phyloP scores from a whole-genome alignment of 2,888 invertebrate genomes.

The Dascillus cervinus region DNA sequence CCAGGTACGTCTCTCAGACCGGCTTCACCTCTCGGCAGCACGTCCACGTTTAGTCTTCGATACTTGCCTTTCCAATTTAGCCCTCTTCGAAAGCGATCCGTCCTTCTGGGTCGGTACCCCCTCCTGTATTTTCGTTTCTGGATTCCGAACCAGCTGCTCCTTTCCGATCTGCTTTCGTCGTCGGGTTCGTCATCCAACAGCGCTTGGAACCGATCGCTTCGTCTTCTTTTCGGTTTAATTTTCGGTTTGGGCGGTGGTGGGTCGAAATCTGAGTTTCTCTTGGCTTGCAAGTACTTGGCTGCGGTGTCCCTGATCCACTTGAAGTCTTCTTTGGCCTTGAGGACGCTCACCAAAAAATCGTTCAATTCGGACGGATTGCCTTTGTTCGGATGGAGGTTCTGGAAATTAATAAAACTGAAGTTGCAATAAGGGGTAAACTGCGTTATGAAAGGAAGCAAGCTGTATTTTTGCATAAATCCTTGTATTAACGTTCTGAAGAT shows the following conservation, averaged over 20 bases:
- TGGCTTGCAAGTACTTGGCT: slow-evolving; percentile 4
- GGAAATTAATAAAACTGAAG: no score
- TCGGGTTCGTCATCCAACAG: slow-evolving; percentile 1
- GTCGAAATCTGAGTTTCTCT: no score
- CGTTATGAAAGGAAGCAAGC: not conserved
- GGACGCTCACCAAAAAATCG: slow-evolving; percentile 31
- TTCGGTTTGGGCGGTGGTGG: no score
- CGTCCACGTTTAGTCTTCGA: no score
- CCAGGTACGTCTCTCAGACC: slow-evolving; percentile 17
- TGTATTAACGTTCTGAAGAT: no score
- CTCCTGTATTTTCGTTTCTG: no score
- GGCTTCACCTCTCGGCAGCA: slow-evolving; percentile 13
- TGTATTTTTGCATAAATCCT: no score
- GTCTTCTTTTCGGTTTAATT: no score
- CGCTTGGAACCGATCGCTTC: no score
- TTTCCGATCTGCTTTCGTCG: slow-evolving; percentile 1
- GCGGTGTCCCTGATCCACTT: slow-evolving; percentile 29
- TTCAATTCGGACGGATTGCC: slow-evolving; percentile 34
- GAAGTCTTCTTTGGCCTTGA: slow-evolving; percentile 33
- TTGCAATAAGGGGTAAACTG: slow-evolving; percentile 1
- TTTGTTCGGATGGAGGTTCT: slow-evolving; percentile 31
- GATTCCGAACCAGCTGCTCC: no score
- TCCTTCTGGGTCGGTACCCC: no score
- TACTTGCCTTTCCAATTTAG: slow-evolving; percentile 12
- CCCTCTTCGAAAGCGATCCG: slow-evolving; percentile 6